These are phyloP conservation scores for Scopus umbretta DNA, from an alignment of 2,113 vertebrate species.

Conservation along the genomic window DNA sequence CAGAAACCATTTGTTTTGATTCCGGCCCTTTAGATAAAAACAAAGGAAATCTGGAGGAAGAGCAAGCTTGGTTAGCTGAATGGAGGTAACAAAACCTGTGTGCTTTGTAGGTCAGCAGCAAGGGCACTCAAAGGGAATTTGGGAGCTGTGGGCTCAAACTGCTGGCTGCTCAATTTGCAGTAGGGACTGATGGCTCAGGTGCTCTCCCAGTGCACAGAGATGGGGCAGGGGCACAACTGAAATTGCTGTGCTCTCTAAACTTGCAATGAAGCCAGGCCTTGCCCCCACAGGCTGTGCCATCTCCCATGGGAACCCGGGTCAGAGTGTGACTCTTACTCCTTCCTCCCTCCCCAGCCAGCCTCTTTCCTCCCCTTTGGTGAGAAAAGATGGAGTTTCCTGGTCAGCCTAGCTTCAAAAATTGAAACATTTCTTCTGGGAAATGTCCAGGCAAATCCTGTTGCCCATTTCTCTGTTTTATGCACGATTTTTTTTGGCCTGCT, in stretches of 20 bases:
- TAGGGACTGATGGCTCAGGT: background rate
- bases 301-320: background rate
- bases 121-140: background rate
- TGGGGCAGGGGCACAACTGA: accelerated
- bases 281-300: background rate
- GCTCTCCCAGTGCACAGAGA: background rate
- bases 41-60: conserved; percentile 6
- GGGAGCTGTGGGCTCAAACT: background rate
- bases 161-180: background rate
- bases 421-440: background rate
- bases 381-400: background rate
- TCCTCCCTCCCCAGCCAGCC: background rate
- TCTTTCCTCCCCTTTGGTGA: background rate
- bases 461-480: background rate
- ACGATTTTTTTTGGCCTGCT: background rate
- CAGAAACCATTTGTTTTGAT: conserved; percentile 21
- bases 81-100: background rate
- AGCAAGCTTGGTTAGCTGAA: background rate
- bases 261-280: background rate
- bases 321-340: background rate
- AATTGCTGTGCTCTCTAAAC: background rate
- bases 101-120: background rate
- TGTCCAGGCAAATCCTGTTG: background rate
- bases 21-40: background rate
- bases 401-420: background rate